Evolutionary conservation across 2,113 vertebrate species (phyloP).

Genomic region (Malurus cyaneus): DNA sequence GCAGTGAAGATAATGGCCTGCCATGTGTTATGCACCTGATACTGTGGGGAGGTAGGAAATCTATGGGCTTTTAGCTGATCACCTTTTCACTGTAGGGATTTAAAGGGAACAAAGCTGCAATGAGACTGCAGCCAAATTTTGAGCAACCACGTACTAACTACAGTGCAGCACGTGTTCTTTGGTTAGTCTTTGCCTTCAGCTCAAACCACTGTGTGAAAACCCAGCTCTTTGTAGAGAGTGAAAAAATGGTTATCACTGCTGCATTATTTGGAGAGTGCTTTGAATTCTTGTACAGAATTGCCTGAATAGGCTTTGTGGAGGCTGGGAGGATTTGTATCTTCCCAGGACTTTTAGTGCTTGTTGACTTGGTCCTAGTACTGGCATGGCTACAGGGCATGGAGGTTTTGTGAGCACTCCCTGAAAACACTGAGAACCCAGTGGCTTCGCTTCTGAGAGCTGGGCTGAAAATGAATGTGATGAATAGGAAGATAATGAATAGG

Average conservation of each 20-base stretch:
- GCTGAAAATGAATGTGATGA: not conserved
- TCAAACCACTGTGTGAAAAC: not conserved
- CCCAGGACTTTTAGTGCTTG: not conserved
- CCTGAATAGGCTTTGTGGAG: not conserved
- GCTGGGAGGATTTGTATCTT: not conserved
- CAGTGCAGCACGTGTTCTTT: not conserved
- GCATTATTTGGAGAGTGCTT: not conserved
- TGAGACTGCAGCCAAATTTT: not conserved
- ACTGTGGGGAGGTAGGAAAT: not conserved
- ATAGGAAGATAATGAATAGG: slow-evolving; percentile 1
- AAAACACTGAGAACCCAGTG: not conserved
- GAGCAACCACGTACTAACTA: not conserved
- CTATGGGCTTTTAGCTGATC: not conserved
- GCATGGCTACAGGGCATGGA: not conserved
- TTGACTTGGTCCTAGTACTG: not conserved
- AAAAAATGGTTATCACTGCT: not conserved
- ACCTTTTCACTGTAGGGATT: not conserved
- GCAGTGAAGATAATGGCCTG: not conserved
- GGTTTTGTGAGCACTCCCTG: not conserved
- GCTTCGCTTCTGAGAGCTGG: not conserved
- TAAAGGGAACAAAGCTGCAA: not conserved
- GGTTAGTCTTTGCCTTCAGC: not conserved
- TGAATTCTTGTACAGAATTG: not conserved
- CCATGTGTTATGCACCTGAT: not conserved
- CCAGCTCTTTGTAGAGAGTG: not conserved